Evolutionary conservation across 30 jellyfish, hydroid and myxozoan species (phyloP), one percentile per base, ranked within the genome.

Genomic region (Clytia hemisphaerica): DNA sequence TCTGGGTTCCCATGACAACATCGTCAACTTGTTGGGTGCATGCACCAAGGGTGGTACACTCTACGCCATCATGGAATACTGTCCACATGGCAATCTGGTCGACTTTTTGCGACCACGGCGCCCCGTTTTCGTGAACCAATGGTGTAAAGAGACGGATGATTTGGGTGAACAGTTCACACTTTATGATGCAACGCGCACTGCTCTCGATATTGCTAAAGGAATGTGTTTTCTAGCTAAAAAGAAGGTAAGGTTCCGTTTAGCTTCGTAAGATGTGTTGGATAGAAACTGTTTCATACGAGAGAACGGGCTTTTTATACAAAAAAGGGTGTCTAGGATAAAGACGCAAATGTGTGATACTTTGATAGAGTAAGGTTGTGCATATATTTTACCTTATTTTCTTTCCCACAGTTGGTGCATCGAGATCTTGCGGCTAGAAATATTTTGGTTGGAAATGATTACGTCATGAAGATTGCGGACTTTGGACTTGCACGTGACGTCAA

Each of bases 401-500:
- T n/a, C n/a, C n/a, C n/a, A n/a, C n/a, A 89, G 98, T 77, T 93
- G 57, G 94, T 89, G 27, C 98, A 89, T 58, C 72, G 98, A 58
- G 98, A 89, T 61, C 57, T 89, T 2, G 98, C 98, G 6, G 98
- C 98, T 18, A 85, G 98, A 9, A 89, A 89, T 72, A 83, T 89
- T 6, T 60, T 89, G 51, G 71, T 89, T 68, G 98, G 98, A 15
- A 84, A 64, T 6, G 98, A 81, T 61, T 89, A 55, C 87, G 68
- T 89, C 51, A 85, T 89, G 59, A 89, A 89, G 33, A 69, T 89
- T 28, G 98, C 98, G 0, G 98, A 89, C 57, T 89, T 89, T 50
- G 98, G 98, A 7, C 50, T 89, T 19, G 95, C 98, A 2, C 93
- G 98, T 33, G 98, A 89, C 45, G 76, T 89, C 2, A 76, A 81